Evolutionary conservation across 2,113 vertebrate species (phyloP).

Genomic region (Marmota flaviventris): DNA sequence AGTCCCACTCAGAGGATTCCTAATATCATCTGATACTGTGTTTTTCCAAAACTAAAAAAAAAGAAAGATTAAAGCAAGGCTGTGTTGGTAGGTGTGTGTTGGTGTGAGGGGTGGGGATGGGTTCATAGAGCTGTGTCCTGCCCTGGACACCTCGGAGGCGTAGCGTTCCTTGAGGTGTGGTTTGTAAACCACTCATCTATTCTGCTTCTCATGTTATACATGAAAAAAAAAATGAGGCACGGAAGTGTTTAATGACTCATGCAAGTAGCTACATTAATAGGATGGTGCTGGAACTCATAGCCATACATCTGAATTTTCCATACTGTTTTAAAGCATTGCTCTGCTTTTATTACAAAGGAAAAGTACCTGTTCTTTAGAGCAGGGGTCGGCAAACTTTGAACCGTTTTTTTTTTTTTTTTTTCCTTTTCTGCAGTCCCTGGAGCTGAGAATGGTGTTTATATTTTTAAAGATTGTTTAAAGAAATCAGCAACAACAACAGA

Average conservation of each 20-base stretch:
- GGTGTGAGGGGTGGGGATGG: background rate
- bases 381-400: background rate
- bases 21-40: background rate
- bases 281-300: background rate
- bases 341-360: conserved; percentile 25
- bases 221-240: background rate
- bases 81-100: background rate
- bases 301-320: background rate
- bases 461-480: conserved; percentile 17
- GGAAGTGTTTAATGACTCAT: background rate
- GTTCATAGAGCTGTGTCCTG: fast-evolving
- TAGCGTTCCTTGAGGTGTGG: background rate
- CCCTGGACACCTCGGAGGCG: background rate
- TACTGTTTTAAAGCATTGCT: background rate
- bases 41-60: background rate
- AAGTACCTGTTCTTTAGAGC: background rate
- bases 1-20: background rate
- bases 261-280: background rate
- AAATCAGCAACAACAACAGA: background rate
- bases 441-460: conserved; percentile 18
- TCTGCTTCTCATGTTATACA: background rate
- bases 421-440: background rate
- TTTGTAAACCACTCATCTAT: background rate
- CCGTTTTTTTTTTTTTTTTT: background rate
- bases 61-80: background rate